Base-by-base conservation (phyloP, 2,888 invertebrate genomes). In the Lepidocyrtoides sp. region DNA sequence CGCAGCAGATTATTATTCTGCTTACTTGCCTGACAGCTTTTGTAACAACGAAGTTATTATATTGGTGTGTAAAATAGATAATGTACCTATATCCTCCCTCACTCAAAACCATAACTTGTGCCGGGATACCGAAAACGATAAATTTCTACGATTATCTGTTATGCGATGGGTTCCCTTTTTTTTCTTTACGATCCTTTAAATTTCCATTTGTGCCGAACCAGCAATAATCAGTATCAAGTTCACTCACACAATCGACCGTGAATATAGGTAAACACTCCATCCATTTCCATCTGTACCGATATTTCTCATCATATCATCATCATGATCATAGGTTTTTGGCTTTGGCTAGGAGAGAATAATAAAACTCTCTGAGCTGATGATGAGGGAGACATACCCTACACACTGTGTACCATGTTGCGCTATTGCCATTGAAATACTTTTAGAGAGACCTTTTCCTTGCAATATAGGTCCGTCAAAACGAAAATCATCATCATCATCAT, bases 161-260 rank as follows among this genome's bases (percentile, higher is more conserved):
- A 1, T 54, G 41, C 1, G 51, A 84, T 75, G 75, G 85, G 75
- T 20, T 75, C 32, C 54, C 57, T 26, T 44, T 48, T 54, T 0
- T 26, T 23, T 66, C 63, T 26, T 14, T 51, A 54, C 32, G 51
- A 29, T 23, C 69, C 48, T 41, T 77, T 86, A 44, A 36, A 32
- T 75, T 60, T 51, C 77, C 54, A 79, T 79, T 32, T 79, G 17
- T 57, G 57, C 57, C 54, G 57, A 88, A 82, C 88, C 88, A 88
- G 88, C 26, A 69, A 82, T 88, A 88, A 88, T 88, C 82, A 79
- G 88, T 82, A 88, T 88, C 88, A 88, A 88, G 81, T 82, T 88
- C 88, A 88, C 26, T 69, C 82, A 82, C 48, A 88, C 79, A 57
- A 82, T 69, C 88, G 66, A 69, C 88, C 82, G 51, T 82, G 82